Evolutionary conservation across 2,113 vertebrate species (phyloP), one percentile per base, ranked within the genome.

Genomic region (Trogon melanurus): DNA sequence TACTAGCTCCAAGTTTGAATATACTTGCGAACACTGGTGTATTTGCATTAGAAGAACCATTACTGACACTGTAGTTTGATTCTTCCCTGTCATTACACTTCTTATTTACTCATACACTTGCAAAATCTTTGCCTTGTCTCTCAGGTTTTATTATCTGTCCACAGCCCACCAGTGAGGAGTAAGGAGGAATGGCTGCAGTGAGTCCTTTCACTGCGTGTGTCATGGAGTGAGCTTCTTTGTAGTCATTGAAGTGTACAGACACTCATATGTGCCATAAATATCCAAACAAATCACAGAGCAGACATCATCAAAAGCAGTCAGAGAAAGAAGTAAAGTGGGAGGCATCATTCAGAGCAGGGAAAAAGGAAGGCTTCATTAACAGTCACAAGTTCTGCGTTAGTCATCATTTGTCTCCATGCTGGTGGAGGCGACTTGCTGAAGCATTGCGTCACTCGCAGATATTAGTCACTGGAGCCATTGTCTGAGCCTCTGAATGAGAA

Each of bases 371-470:
- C 69, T 89, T 86, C 58, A n/a, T 41, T 44, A 79, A 72, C 80
- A 92, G 79, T 95, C 83, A 67, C 86, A 95, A 58, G 92, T 91
- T 86, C 69, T 89, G 83, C 12, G 41, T 95, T 96, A 96, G 89
- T 96, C 95, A 92, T 90, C 74, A 20, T 91, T 92, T 93, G 83
- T 93, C 62, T 78, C 70, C 20, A 4, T 66, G 79, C 50, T 85
- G 51, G 57, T 93, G 29, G 90, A 94, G 81, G 56, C 67, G 53
- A 75, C 88, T 83, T 89, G 51, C 50, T 92, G 54, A 69, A 90
- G 51, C 38, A 25, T 91, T 85, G 82, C 29, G 22, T 95, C 91
- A 90, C 75, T 93, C 79, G 79, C 47, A 85, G n/a, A 41, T 90
- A 12, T 86, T 88, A 91, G 72, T 89, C 79, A 78, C 67, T 66